A percentile compares a stretch with the other conserved stretches of the same genome.
Evolutionary conservation across 1,140 invertebrate species (phyloP).

Genomic region (Lepidurus packardi): DNA sequence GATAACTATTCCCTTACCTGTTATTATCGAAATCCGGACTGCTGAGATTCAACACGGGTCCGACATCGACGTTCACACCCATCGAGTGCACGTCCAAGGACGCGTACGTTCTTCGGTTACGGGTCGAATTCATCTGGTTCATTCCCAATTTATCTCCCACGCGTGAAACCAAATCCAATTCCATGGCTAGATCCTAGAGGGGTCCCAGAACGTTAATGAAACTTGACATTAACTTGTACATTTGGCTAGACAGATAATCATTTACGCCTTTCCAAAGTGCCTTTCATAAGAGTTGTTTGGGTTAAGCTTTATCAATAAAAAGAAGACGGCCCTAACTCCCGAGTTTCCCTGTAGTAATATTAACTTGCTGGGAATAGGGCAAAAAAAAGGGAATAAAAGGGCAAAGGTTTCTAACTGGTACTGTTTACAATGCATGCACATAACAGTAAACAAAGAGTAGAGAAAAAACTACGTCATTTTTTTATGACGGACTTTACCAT

Average conservation of each 20-base stretch:
- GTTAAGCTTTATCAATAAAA: too few relatives aligned
- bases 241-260: constrained; percentile 3
- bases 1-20: constrained; percentile 32
- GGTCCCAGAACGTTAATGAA: neutral
- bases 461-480: neutral
- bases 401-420: too few relatives aligned
- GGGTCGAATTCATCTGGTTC: constrained; percentile 41
- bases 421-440: neutral
- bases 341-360: too few relatives aligned
- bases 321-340: too few relatives aligned
- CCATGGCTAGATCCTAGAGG: constrained; percentile 27
- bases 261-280: neutral
- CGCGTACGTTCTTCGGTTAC: constrained; percentile 57
- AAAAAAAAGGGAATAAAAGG: too few relatives aligned
- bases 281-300: neutral
- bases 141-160: constrained; percentile 9
- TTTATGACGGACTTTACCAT: constrained; percentile 23
- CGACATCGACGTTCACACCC: constrained; percentile 62
- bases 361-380: too few relatives aligned
- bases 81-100: constrained; percentile 60
- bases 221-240: neutral
- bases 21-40: constrained; percentile 40
- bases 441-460: neutral
- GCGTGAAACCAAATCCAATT: constrained; percentile 28
- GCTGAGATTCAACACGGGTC: constrained; percentile 49